Evolutionary conservation across 1,140 invertebrate species (phyloP), one percentile per base, ranked within the genome.

Genomic region (Drosophila lini): DNA sequence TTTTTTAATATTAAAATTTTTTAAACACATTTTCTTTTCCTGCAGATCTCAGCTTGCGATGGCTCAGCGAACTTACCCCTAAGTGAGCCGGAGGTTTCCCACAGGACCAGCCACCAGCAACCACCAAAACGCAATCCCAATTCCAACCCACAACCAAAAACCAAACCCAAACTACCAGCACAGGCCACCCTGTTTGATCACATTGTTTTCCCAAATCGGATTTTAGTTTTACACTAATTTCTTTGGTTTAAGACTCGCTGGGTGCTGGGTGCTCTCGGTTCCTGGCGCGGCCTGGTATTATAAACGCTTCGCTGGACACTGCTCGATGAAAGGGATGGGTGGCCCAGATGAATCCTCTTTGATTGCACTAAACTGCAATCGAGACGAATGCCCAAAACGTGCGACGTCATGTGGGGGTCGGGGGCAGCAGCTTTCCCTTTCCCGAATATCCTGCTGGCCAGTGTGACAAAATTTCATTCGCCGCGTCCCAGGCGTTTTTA

Each of bases 171-270:
- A 41, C 68, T 58, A 48, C 52, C 38, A 38, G 9, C 42, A 4
- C 50, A 15, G 50, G 38, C 70, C 67, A 61, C 50, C 57, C 70
- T 65, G 59, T 71, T 80, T 86, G 83, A 78, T 80, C 80, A 84
- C 90, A 91, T 91, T 91, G 90, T 91, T 90, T 91, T 85, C 84
- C 78, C 64, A 90, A 91, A 91, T 91, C 90, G 86, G 90, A 91
- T 91, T 91, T 91, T 90, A 91, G 90, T 90, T 91, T 91, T 91
- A 91, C 90, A 91, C 90, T 91, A 91, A 91, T 91, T 91, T 91
- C 90, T 89, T 91, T 89, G 90, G 90, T 89, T 85, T 91, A 89
- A 89, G 84, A 82, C 77, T 89, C 80, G 84, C 64, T 81, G 50
- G 40, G 22, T 41, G 48, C 56, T 67, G 32, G 58, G 32, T 45